Evolutionary conservation across 2,113 vertebrate genomes (phyloP).

Genomic region (Perca fluviatilis): DNA sequence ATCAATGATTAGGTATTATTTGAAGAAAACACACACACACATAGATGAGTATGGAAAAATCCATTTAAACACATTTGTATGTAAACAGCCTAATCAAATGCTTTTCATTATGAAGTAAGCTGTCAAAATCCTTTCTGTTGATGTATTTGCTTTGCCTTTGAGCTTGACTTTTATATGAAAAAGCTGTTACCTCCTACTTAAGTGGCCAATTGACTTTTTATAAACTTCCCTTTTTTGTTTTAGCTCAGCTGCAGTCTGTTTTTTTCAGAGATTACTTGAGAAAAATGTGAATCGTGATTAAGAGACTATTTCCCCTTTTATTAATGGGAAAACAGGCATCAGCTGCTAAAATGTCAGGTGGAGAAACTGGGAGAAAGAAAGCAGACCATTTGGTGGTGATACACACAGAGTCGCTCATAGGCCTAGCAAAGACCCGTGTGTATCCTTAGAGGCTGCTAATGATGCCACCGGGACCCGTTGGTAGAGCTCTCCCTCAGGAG

Average conservation of each 20-base stretch:
- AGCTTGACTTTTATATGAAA: constrained; percentile 9
- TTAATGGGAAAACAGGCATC: neutral
- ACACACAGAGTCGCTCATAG: neutral
- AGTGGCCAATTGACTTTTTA: neutral
- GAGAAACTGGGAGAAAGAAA: neutral
- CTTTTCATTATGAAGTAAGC: neutral
- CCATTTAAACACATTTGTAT: neutral
- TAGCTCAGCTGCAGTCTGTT: neutral
- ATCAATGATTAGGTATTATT: neutral
- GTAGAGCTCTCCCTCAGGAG: constrained; percentile 19
- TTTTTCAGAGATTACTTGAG: neutral
- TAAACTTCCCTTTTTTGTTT: constrained; percentile 1
- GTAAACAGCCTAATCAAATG: neutral
- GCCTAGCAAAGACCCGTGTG: neutral
- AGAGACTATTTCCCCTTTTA: constrained; percentile 13
- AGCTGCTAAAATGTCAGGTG: constrained; percentile 31
- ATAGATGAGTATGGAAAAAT: neutral
- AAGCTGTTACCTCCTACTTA: neutral
- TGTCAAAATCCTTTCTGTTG: neutral
- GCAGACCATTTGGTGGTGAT: constrained; percentile 33
- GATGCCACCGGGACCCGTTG: constrained; percentile 17
- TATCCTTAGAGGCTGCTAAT: constrained; percentile 30
- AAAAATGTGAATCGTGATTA: neutral
- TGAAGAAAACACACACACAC: neutral
- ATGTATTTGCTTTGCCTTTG: neutral